A percentile compares a stretch with the other conserved stretches of the same genome.
These are phyloP conservation scores for Hippotragus niger DNA, from an alignment of 2,113 vertebrate genomes.

Conservation along the genomic window DNA sequence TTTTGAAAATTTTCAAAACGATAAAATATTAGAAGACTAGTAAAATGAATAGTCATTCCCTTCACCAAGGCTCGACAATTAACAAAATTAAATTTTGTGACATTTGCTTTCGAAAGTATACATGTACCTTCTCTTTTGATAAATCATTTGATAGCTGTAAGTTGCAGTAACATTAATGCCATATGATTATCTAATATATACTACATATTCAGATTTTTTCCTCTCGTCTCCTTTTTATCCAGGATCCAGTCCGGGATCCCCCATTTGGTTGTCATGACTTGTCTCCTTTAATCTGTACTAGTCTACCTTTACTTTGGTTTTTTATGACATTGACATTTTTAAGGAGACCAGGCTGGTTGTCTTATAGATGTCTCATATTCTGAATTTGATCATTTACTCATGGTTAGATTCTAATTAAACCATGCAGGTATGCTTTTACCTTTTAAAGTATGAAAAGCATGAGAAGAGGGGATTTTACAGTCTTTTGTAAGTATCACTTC, in stretches of 20 bases:
- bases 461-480: not conserved
- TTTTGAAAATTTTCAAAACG: not conserved
- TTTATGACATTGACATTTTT: not conserved
- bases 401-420: not conserved
- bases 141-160: not conserved
- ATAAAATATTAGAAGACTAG: not conserved
- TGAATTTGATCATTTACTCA: slow-evolving; percentile 2
- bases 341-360: not conserved
- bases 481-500: not conserved
- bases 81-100: not conserved
- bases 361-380: not conserved
- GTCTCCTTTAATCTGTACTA: not conserved
- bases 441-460: not conserved
- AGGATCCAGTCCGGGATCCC: not conserved
- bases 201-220: not conserved
- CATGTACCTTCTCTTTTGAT: not conserved
- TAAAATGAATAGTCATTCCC: not conserved
- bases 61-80: not conserved
- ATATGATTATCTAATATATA: not conserved
- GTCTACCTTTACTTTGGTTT: not conserved
- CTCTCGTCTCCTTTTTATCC: not conserved
- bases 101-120: not conserved
- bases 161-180: not conserved
- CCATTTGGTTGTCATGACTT: not conserved
- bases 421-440: not conserved